phyloP scores from a whole-genome alignment of 2,797 vertebrate species.

The Arctocebus calabarensis region DNA sequence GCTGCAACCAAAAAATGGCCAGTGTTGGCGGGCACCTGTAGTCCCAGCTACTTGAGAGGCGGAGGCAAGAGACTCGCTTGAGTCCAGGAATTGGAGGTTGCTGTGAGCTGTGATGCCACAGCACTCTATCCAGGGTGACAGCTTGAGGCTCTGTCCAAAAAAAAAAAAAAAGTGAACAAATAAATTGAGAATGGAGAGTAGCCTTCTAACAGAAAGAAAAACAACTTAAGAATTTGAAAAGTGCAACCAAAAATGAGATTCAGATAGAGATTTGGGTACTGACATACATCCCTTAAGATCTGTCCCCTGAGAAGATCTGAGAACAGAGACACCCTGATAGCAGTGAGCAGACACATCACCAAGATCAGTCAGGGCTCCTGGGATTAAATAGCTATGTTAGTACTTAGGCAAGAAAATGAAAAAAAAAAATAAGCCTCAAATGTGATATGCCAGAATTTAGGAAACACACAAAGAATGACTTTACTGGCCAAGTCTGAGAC shows the following conservation, averaged over 20 bases:
- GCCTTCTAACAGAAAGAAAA: not conserved
- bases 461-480: not conserved
- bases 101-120: too few relatives aligned
- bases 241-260: not conserved
- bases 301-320: not conserved
- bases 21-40: too few relatives aligned
- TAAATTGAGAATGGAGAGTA: not conserved
- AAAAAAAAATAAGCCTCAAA: not conserved
- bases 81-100: too few relatives aligned
- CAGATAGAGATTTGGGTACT: not conserved
- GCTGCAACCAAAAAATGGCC: too few relatives aligned
- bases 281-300: not conserved
- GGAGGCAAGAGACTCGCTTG: too few relatives aligned
- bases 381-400: not conserved
- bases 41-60: too few relatives aligned
- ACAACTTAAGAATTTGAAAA: not conserved
- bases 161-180: too few relatives aligned
- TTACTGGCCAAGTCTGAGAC: not conserved
- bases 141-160: too few relatives aligned
- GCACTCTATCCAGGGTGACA: too few relatives aligned
- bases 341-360: not conserved
- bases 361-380: not conserved
- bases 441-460: not conserved
- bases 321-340: not conserved
- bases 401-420: not conserved